Base-by-base conservation (phyloP, 2,113 vertebrate genomes). In the Sapajus apella region DNA sequence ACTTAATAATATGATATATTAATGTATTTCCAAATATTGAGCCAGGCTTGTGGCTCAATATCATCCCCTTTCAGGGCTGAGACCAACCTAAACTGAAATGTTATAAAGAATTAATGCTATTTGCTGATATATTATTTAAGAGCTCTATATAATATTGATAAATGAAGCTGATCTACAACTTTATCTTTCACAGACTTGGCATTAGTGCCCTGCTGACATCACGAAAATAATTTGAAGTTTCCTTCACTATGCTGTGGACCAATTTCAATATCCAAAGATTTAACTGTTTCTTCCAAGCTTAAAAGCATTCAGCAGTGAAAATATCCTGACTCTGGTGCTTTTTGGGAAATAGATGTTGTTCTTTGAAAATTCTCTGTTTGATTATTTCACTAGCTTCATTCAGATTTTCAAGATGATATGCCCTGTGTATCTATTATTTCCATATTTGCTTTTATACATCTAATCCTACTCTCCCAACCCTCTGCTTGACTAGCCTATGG, bases 1-100 rank as follows among this genome's bases (percentile, higher is more conserved):
- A 90, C n/a, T 90, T 95, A 87, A 73, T 23, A 90, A 79, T 61
- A 45, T 13, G 35, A 30, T 75, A 45, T 40, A 37, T 43, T 18
- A 79, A 93, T 76, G 27, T 81, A 81, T 61, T 76, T 73, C 64
- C 56, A 40, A 72, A 81, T 18, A 76, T 0, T 45, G 47, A 91
- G 76, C 3, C 3, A 25, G 40, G 27, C 35, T 81, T 82, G 4
- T 77, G 66, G 37, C 14, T 79, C 55, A 9, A 10, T 27, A 30
- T 25, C 79, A 56, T 8, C 6, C 80, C 52, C 23, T 52, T 43
- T 90, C 55, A 95, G 82, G n/a, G n/a, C 55, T n/a, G 72, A 88
- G 75, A 37, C 72, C 80, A 94, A 66, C 45, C 68, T 61, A 61
- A 87, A 56, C 13, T 87, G 80, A 95, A 94, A 84, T 45, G 80